Conservation (phyloP, 2,888 invertebrate species). For the Mesorhabditis spiculigera region DNA sequence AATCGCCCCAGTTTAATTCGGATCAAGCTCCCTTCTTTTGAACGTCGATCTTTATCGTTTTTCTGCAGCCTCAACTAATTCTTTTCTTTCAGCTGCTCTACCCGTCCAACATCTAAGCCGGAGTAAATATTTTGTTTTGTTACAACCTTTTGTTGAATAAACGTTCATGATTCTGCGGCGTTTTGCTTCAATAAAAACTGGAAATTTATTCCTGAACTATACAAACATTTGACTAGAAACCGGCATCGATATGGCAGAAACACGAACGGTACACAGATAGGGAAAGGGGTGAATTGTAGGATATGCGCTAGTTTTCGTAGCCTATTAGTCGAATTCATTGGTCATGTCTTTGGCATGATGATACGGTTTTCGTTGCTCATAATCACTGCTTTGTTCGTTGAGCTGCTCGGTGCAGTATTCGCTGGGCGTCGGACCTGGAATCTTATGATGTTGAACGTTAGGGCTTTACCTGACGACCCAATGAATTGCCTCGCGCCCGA, state of each 20-base stretch:
- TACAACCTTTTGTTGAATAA: slow-evolving; percentile 33
- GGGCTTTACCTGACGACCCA: not conserved
- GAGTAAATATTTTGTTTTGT: slow-evolving; percentile 33
- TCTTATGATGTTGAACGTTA: too few relatives aligned
- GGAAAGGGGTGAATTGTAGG: not conserved
- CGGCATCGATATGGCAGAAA: slow-evolving; percentile 5
- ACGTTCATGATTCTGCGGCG: slow-evolving; percentile 12
- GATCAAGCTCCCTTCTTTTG: too few relatives aligned
- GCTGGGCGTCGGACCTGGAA: slow-evolving; percentile 23
- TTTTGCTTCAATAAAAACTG: slow-evolving; percentile 10
- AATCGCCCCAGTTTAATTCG: too few relatives aligned
- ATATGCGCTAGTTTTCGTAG: not conserved
- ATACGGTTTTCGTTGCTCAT: slow-evolving; percentile 83
- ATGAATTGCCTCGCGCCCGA: too few relatives aligned
- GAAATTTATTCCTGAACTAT: not conserved
- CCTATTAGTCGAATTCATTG: slow-evolving; percentile 31
- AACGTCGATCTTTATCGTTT: too few relatives aligned
- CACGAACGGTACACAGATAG: not conserved
- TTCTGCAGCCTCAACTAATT: not conserved
- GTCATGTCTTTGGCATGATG: slow-evolving; percentile 64
- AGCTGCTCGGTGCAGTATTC: slow-evolving; percentile 72
- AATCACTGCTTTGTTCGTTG: slow-evolving; percentile 92
- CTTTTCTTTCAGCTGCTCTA: slow-evolving; percentile 65
- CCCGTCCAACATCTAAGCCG: slow-evolving; percentile 64
- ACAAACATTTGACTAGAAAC: not conserved